Evolutionary conservation across 2,797 vertebrate species (phyloP).

Genomic region (Typhlichthys subterraneus): DNA sequence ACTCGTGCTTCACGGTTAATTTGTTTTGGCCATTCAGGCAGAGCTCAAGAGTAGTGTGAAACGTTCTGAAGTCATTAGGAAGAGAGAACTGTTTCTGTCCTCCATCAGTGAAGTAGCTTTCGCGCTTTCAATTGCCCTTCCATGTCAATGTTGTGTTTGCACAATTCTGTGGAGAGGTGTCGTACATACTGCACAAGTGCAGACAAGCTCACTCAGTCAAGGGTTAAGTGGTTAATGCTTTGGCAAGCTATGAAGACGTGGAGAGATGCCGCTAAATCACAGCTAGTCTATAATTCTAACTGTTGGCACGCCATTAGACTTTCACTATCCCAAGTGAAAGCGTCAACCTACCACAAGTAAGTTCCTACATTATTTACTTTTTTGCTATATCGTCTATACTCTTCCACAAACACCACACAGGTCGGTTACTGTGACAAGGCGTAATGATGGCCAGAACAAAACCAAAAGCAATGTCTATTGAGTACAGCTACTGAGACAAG

Average conservation of each 20-base stretch:
- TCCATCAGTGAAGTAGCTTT: not conserved
- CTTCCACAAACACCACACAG: not conserved
- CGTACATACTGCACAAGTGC: conserved; percentile 23
- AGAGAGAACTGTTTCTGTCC: not conserved
- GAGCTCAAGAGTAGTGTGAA: not conserved
- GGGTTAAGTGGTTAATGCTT: conserved; percentile 39
- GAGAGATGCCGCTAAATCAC: conserved; percentile 32
- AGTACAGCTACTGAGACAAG: conserved; percentile 16
- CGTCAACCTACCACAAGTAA: not conserved
- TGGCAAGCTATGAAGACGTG: conserved; percentile 39
- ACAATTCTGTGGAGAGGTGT: conserved; percentile 14
- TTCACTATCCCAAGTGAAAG: not conserved
- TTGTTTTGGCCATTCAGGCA: not conserved
- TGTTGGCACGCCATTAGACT: conserved; percentile 1
- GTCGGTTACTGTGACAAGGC: not conserved
- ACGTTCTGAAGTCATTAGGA: not conserved
- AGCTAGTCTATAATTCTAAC: conserved; percentile 31
- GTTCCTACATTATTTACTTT: not conserved
- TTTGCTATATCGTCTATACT: not conserved
- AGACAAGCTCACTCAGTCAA: conserved; percentile 18
- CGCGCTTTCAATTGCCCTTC: conserved; percentile 1
- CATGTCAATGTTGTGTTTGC: conserved; percentile 6
- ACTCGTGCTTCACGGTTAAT: not conserved
- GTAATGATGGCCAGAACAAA: not conserved
- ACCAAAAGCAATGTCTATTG: conserved; percentile 4